Base-by-base conservation (phyloP, 2,888 invertebrate species). In the Drosophila kanekoi region DNA sequence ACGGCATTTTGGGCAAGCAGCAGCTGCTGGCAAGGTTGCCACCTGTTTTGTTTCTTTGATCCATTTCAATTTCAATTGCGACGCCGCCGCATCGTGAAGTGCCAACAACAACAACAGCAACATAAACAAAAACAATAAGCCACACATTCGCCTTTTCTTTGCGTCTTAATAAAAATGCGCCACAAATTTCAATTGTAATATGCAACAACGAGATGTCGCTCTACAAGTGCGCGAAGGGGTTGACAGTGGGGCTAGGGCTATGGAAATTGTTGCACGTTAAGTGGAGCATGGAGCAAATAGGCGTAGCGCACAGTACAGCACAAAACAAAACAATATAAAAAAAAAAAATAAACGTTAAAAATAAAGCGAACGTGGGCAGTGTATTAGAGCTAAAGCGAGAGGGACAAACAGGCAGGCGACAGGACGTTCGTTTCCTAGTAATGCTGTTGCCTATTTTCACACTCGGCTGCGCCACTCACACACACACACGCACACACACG, bases 151-250 rank as follows among this genome's bases (percentile, higher is more conserved):
- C 48, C 47, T 74, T 63, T 78, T 53, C 60, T 69, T 70, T 61
- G 63, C 68, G 62, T 52, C 67, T 84, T 77, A 87, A 84, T 84
- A 79, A 81, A 84, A 83, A 72, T 75, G 85, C 79, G 77, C 82
- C 67, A 82, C 85, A 81, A 82, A 79, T 87, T 83, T 84, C 87
- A 84, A 83, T 87, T 83, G 75, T 68, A 69, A 83, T 72, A 78
- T 86, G 73, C 81, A 79, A 78, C 72, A 65, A 47, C 44, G 51
- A 57, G 56, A 73, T 62, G 67, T 64, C 66, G 56, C 60, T 64
- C 47, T 37, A 56, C 70, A 73, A 65, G 51, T 70, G 51, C 53
- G 54, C 43, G 52, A 53, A 11, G 54, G 11, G 43, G 49, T 13
- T 32, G 28, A 4, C 14, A 38, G 43, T 10, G 49, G 18, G 51